Evolutionary conservation across 2,113 vertebrate species (phyloP).

Genomic region (Etheostoma cragini): DNA sequence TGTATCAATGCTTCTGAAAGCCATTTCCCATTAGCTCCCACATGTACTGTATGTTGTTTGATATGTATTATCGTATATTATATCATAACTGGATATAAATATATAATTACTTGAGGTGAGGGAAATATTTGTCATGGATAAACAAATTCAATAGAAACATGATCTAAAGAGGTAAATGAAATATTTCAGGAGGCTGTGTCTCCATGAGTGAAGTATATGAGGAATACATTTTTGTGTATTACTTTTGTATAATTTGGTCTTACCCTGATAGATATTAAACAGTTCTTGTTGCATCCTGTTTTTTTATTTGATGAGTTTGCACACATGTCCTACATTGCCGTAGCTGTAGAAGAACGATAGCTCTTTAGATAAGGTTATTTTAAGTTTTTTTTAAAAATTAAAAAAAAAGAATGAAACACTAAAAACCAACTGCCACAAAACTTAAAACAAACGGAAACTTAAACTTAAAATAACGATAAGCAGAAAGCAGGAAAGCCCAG

Average conservation of each 20-base stretch:
- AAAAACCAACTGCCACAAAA: neutral
- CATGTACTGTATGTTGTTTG: constrained; percentile 70
- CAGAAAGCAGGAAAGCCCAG: neutral
- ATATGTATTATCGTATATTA: constrained; percentile 79
- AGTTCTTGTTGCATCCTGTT: constrained; percentile 75
- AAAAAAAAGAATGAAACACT: neutral
- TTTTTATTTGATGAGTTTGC: constrained; percentile 38
- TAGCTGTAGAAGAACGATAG: neutral
- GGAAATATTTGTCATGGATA: constrained; percentile 70
- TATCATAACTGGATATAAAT: constrained; percentile 72
- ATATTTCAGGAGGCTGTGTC: constrained; percentile 57
- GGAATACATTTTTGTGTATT: constrained; percentile 78
- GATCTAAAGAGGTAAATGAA: constrained; percentile 48
- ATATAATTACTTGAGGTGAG: constrained; percentile 64
- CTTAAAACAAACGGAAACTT: neutral
- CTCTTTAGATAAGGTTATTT: neutral
- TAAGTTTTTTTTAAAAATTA: neutral
- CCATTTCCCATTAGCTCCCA: constrained; percentile 42
- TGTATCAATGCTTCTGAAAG: constrained; percentile 70
- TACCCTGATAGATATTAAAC: constrained; percentile 81
- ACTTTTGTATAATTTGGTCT: constrained; percentile 83
- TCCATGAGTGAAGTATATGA: constrained; percentile 57
- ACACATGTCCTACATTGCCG: neutral
- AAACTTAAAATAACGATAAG: neutral
- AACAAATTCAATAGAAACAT: constrained; percentile 59